Conservation (phyloP, 2,888 invertebrate species). For the Tetramorium bicarinatum region DNA sequence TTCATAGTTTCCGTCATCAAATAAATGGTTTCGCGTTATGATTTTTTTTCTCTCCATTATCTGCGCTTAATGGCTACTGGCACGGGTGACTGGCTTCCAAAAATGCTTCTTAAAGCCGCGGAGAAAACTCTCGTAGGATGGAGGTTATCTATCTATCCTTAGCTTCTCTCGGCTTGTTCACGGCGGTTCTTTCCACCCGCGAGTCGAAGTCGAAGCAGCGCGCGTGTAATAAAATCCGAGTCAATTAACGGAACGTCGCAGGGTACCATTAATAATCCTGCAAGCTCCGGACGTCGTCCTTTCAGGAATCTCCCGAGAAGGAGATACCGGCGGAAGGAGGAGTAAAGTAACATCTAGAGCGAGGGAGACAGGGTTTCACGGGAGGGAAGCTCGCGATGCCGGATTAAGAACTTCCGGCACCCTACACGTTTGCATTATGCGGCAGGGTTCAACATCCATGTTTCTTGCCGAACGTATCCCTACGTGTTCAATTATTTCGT, state of each 20-base stretch:
- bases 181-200: constrained; percentile 70
- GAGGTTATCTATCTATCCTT: constrained; percentile 68
- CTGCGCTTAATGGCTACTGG: constrained; percentile 61
- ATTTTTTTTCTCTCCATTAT: constrained; percentile 61
- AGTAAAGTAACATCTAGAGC: constrained; percentile 45
- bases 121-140: constrained; percentile 60
- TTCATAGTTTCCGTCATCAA: constrained; percentile 37
- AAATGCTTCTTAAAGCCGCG: constrained; percentile 62
- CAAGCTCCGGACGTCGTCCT: constrained; percentile 65
- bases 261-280: constrained; percentile 82
- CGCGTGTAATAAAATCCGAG: constrained; percentile 82
- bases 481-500: constrained; percentile 34
- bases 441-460: neutral
- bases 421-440: constrained; percentile 33
- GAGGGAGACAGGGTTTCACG: constrained; percentile 27
- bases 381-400: constrained; percentile 51
- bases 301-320: constrained; percentile 60
- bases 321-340: constrained; percentile 32
- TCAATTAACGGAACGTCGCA: constrained; percentile 82
- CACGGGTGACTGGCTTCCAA: constrained; percentile 68
- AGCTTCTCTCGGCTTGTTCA: constrained; percentile 49
- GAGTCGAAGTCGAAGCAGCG: constrained; percentile 64
- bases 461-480: constrained; percentile 27
- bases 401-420: constrained; percentile 55
- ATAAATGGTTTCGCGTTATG: constrained; percentile 56